These are phyloP conservation scores for Hoplias malabaricus DNA, from an alignment of 2,113 vertebrate species.

Conservation along the genomic window DNA sequence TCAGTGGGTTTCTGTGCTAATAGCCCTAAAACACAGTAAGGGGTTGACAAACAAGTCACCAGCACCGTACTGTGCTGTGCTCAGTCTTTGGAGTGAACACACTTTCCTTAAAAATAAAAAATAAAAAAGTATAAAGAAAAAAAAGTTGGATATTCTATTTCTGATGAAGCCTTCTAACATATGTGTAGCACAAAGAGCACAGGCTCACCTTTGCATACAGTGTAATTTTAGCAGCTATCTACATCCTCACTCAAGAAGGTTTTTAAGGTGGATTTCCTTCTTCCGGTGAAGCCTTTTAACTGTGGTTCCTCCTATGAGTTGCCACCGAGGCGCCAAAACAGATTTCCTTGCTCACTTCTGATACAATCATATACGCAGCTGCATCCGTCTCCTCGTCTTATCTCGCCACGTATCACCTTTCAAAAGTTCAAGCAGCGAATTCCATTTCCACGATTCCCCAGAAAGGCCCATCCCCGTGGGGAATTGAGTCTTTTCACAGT, in stretches of 20 bases:
- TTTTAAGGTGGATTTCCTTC: background rate
- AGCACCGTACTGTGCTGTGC: no score
- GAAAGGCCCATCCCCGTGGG: slow-evolving; percentile 1
- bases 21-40: no score
- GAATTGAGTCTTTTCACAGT: slow-evolving; percentile 10
- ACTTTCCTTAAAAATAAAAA: no score
- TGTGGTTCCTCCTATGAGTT: background rate
- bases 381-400: slow-evolving; percentile 14
- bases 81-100: no score
- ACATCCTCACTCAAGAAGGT: background rate
- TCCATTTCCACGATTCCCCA: slow-evolving; percentile 20
- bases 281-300: background rate
- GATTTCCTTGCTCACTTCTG: background rate
- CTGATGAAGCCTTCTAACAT: no score
- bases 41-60: no score
- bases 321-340: background rate
- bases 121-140: no score
- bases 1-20: no score
- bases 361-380: slow-evolving; percentile 9
- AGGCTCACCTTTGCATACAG: background rate
- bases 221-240: background rate
- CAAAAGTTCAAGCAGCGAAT: slow-evolving; percentile 38
- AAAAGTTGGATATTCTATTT: no score
- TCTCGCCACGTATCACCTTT: slow-evolving; percentile 36
- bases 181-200: no score